These are phyloP conservation scores for Platygyra sinensis DNA, from an alignment of 64 coral and sea anemone genomes.

Conservation along the genomic window DNA sequence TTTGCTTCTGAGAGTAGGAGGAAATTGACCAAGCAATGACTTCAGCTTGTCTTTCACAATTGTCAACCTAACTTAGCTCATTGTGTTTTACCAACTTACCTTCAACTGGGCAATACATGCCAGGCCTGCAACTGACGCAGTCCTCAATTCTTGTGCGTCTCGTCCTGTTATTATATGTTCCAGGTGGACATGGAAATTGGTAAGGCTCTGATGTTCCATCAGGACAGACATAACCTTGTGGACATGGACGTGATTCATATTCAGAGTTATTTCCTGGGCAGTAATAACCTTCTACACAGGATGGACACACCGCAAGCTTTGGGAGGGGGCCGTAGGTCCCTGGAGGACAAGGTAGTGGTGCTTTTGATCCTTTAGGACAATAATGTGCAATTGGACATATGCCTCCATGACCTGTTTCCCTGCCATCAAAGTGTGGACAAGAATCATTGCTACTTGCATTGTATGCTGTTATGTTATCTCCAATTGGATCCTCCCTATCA, in stretches of 20 bases:
- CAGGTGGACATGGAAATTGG: constrained; percentile 79
- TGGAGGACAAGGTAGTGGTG: constrained; percentile 63
- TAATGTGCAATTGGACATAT: constrained; percentile 85
- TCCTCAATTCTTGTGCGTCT: constrained; percentile 57
- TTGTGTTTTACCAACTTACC: constrained; percentile 38
- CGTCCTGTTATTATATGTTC: constrained; percentile 75
- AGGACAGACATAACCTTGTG: constrained; percentile 79
- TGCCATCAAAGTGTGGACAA: constrained; percentile 89
- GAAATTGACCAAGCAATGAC: too few relatives aligned
- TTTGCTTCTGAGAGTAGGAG: too few relatives aligned
- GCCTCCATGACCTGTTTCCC: constrained; percentile 92
- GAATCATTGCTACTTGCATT: constrained; percentile 31
- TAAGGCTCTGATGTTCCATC: constrained; percentile 63
- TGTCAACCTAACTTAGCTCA: background rate
- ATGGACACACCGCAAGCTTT: constrained; percentile 63
- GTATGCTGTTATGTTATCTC: constrained; percentile 61
- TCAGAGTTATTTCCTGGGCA: constrained; percentile 86
- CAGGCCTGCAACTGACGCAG: constrained; percentile 73
- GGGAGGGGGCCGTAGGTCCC: constrained; percentile 74
- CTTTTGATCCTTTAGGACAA: constrained; percentile 73
- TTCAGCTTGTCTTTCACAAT: background rate
- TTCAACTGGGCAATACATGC: constrained; percentile 87
- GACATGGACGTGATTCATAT: constrained; percentile 81
- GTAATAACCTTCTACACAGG: constrained; percentile 78
- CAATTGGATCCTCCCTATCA: constrained; percentile 82